These are phyloP conservation scores for Tholera decimalis DNA, from an alignment of 2,888 invertebrate genomes.

Conservation along the genomic window DNA sequence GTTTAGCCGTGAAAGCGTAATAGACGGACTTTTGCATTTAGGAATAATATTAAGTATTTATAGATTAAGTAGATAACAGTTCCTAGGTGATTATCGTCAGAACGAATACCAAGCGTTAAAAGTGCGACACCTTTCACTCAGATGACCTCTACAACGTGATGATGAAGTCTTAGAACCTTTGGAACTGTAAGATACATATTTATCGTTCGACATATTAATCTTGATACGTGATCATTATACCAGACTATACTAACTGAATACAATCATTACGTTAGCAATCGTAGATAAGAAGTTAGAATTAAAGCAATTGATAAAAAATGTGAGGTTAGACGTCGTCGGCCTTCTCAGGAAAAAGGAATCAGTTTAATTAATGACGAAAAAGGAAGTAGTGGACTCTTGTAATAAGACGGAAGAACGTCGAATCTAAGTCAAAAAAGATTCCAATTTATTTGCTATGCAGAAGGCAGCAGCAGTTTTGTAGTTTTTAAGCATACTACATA, in stretches of 20 bases:
- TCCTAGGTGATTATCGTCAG: constrained; percentile 1
- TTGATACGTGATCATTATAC: not conserved
- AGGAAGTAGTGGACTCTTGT: too few relatives aligned
- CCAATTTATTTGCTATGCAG: not conserved
- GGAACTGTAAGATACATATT: constrained; percentile 1
- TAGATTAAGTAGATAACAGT: constrained; percentile 4
- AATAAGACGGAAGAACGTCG: too few relatives aligned
- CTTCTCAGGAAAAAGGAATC: not conserved
- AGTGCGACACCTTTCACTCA: constrained; percentile 8
- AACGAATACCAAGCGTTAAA: not conserved
- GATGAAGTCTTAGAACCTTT: too few relatives aligned
- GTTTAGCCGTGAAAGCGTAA: too few relatives aligned
- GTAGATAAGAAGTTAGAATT: not conserved
- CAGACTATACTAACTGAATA: not conserved
- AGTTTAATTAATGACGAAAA: not conserved
- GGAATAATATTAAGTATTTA: too few relatives aligned
- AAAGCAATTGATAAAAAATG: not conserved
- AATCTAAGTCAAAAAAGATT: not conserved
- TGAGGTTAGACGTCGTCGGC: not conserved
- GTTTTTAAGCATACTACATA: not conserved
- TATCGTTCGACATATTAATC: not conserved
- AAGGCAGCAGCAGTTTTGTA: not conserved
- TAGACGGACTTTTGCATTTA: too few relatives aligned
- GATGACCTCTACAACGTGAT: constrained; percentile 23
- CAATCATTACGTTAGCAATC: not conserved